Base-by-base conservation (phyloP, 2,888 invertebrate species). In the Carterocephalus palaemon region DNA sequence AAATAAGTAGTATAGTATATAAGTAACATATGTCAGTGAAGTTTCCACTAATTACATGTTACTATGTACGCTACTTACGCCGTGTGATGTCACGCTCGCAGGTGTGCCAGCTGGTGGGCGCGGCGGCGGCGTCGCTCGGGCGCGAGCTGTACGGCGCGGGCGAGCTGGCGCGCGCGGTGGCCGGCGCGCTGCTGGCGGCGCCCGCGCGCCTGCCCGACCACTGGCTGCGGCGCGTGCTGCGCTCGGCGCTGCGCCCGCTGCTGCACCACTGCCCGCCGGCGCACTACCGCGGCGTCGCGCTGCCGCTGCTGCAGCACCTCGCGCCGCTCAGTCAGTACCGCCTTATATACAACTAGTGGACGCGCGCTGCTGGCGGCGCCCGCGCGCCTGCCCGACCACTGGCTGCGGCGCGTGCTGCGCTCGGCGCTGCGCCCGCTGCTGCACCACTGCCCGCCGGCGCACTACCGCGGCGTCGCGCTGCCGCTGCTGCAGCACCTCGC, bases 171-270 rank as follows among this genome's bases (percentile, higher is more conserved):
- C 88, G 90, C 51, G 93, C 92, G 39, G 86, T 97, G 36, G 86
- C 92, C 1, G 90, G 90, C 54, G 92, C 94, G 43, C 89, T 93
- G 48, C 89, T 95, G 57, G 88, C 89, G 38, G 90, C 91, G 57
- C 86, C 94, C 47, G 80, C 92, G 79, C 87, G 86, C 50, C 90
- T 97, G 67, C 96, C 97, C 23, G 96, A 97, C 76, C 93, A 94
- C 80, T 90, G 95, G 78, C 81, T 97, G 64, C 89, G 95, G 43
- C 92, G 93, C 2, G 90, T 97, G 32, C 92, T 96, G 54, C 89
- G 96, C 32, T 92, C 92, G 22, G 96, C 96, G 68, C 86, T 97
- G 59, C 95, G 95, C 66, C 93, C 95, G 10, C 94, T 95, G 62
- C 90, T 97, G 56, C 92, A 92, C 68, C 92, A 92, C 56, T 97